These are phyloP conservation scores for Drosophila mojavensis DNA, from an alignment of 1,140 invertebrate genomes.

Conservation along the genomic window DNA sequence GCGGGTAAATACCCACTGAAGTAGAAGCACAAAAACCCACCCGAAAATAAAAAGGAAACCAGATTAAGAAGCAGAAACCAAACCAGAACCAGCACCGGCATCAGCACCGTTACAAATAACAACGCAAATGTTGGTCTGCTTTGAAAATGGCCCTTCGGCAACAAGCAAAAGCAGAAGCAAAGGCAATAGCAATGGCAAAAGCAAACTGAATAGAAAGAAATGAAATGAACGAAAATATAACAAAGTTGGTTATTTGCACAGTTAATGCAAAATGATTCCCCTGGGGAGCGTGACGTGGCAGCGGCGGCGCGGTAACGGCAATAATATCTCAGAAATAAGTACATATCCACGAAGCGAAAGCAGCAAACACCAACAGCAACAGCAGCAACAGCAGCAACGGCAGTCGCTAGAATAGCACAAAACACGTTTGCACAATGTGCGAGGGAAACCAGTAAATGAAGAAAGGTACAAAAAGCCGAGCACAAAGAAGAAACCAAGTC, in stretches of 20 bases:
- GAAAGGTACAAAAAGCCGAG: conserved; percentile 34
- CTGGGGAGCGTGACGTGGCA: conserved; percentile 47
- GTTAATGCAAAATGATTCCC: conserved; percentile 82
- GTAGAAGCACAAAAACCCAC: conserved; percentile 41
- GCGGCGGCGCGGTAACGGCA: conserved; percentile 20
- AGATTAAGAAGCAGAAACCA: conserved; percentile 52
- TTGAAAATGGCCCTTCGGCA: conserved; percentile 39
- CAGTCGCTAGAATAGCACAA: conserved; percentile 21
- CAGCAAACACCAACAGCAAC: conserved; percentile 26
- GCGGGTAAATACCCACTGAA: conserved; percentile 63
- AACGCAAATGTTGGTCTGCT: conserved; percentile 42
- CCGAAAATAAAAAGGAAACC: conserved; percentile 53
- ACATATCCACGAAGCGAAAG: conserved; percentile 26
- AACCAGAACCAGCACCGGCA: conserved; percentile 52
- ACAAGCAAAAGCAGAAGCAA: conserved; percentile 11
- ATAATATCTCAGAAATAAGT: conserved; percentile 49
- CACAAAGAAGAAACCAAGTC: conserved; percentile 40
- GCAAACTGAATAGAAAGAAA: conserved; percentile 61
- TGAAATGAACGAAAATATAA: conserved; percentile 82
- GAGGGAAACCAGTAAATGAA: conserved; percentile 50
- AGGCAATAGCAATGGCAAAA: conserved; percentile 49
- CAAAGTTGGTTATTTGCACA: conserved; percentile 81
- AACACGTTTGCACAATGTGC: conserved; percentile 49
- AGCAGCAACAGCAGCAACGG: conserved; percentile 3
- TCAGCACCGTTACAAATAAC: conserved; percentile 56